Evolutionary conservation across 35 echinoderm and acorn worm species (phyloP), one percentile per base, ranked within the genome.

Genomic region (Lytechinus pictus): DNA sequence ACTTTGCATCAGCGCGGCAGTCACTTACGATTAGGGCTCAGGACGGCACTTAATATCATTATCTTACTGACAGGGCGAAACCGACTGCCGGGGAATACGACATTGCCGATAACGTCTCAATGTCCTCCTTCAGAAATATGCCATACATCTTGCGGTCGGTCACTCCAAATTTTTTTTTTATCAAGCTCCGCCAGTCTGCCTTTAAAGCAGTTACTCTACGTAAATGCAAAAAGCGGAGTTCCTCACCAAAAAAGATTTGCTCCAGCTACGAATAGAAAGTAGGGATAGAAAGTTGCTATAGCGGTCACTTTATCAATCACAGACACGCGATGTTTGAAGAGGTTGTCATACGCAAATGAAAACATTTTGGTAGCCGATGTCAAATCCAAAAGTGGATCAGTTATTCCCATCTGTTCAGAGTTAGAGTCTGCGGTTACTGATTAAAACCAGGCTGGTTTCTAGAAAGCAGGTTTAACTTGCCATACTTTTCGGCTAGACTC

Each of bases 31-130:
- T 93, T 93, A 93, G 13, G 4, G 92, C 27, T 54, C n/a, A 54
- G 53, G 54, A 54, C 53, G 52, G 92, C 55, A 28, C 29, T 33
- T 93, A 93, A 93, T 93, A 57, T 93, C 92, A 93, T 93, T 93
- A 93, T 93, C 28, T 19, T 27, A 27, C 53, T 93, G 92, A 93
- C 92, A 57, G 54, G 55, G 54, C 92, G 53, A 93, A 28, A 93
- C 52, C 55, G 66, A 79, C 52, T 53, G 92, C 11, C 92, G 55
- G 53, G 55, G 92, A 93, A 93, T 24, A 53, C 92, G 52, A 7
- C 92, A 93, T 53, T 52, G 91, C 29, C 3, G 88, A 90, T 90
- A 90, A 90, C 88, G 88, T 90, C 52, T 90, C 29, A 5, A 90
- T 90, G 28, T 21, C 52, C 28, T 90, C 66, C 66, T 24, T 24